phyloP scores from a whole-genome alignment of 1,140 invertebrate species.

The Sitobion miscanthi region DNA sequence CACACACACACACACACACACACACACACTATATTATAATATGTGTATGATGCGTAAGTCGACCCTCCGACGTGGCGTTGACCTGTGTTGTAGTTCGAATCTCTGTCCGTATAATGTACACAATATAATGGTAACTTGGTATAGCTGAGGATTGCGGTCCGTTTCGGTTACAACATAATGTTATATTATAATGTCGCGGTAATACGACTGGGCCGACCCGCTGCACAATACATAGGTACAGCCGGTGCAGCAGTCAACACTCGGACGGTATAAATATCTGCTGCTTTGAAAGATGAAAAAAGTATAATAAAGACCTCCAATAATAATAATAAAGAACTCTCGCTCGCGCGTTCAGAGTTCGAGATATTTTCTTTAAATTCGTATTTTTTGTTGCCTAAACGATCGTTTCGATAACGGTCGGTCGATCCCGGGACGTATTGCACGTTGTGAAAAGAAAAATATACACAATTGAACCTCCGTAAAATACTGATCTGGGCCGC shows the following conservation, averaged over 20 bases:
- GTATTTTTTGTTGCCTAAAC: slow-evolving; percentile 19
- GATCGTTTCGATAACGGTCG: neutral
- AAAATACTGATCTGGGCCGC: neutral
- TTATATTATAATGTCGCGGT: neutral
- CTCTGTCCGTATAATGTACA: neutral
- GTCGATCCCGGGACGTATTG: neutral
- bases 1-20: too few relatives aligned
- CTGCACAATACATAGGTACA: neutral
- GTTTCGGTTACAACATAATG: neutral
- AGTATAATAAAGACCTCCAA: neutral
- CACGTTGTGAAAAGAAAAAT: neutral
- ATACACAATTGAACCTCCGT: neutral
- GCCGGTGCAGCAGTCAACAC: neutral
- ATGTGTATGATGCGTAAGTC: neutral
- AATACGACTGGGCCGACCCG: neutral
- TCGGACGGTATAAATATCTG: neutral
- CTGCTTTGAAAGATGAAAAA: neutral
- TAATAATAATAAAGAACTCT: neutral
- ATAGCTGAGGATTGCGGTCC: neutral
- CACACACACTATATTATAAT: neutral
- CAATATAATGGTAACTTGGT: neutral
- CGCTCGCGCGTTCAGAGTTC: neutral
- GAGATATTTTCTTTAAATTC: neutral
- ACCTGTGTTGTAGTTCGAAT: neutral
- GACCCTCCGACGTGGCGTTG: neutral